Percentiles rank a stretch among this genome's conserved stretches.
Conservation (phyloP, 1,140 invertebrate genomes). For the Theocolax elegans region DNA sequence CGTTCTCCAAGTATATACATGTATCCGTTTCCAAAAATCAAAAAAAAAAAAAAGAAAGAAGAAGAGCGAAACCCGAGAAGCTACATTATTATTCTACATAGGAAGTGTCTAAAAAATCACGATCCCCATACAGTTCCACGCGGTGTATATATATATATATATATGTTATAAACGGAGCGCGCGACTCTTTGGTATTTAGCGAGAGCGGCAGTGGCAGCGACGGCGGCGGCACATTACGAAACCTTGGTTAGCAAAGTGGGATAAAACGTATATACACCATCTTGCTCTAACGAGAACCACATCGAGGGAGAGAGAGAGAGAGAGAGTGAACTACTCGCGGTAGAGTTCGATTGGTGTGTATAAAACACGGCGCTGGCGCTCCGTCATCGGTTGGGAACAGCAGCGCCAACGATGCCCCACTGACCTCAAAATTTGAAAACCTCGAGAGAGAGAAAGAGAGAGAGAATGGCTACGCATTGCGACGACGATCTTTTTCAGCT, state of each 20-base stretch:
- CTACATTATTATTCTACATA: too few species aligned
- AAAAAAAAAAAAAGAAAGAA: too few species aligned
- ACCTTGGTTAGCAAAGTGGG: slow-evolving; percentile 10
- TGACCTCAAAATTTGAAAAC: slow-evolving; percentile 46
- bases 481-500: slow-evolving; percentile 4
- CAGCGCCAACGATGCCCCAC: slow-evolving; percentile 32
- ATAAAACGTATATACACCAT: background rate
- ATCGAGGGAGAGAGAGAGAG: slow-evolving; percentile 39
- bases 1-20: too few species aligned
- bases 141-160: too few species aligned
- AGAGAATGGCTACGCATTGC: background rate
- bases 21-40: too few species aligned
- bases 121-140: too few species aligned
- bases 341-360: slow-evolving; percentile 15
- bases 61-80: too few species aligned
- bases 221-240: background rate
- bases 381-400: slow-evolving; percentile 6
- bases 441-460: slow-evolving; percentile 42
- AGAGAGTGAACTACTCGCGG: background rate
- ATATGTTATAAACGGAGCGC: too few species aligned
- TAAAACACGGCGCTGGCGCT: background rate
- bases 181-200: too few species aligned
- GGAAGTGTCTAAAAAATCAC: too few species aligned
- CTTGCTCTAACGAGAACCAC: slow-evolving; percentile 14
- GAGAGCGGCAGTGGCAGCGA: too few species aligned